Evolutionary conservation across 2,113 vertebrate genomes (phyloP).

Genomic region (Corvus cornix): DNA sequence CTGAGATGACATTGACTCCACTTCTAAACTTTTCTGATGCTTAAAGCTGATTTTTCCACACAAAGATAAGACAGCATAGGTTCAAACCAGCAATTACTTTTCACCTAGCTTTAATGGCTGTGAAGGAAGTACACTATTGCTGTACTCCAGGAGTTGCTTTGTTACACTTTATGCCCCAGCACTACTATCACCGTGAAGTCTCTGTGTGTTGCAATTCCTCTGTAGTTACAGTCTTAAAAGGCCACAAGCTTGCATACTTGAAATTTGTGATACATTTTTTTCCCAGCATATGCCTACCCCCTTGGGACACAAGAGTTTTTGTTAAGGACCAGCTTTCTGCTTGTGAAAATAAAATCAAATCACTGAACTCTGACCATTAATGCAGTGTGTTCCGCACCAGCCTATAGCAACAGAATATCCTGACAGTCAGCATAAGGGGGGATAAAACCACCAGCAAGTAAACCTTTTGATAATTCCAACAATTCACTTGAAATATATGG

Average conservation of each 20-base stretch:
- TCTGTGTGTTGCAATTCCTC: neutral
- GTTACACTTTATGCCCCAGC: neutral
- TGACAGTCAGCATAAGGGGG: neutral
- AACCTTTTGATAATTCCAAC: neutral
- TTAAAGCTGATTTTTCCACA: neutral
- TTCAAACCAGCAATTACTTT: neutral
- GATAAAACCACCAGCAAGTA: neutral
- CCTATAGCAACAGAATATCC: neutral
- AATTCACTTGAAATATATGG: neutral
- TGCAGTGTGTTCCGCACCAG: neutral
- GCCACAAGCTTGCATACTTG: neutral
- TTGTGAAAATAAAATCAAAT: conserved; percentile 28
- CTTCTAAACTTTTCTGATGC: neutral
- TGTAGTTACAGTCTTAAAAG: neutral
- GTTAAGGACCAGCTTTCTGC: neutral
- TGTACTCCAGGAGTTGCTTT: neutral
- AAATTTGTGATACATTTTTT: conserved; percentile 4
- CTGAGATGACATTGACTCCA: neutral
- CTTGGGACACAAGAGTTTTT: neutral
- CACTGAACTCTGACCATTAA: conserved; percentile 19
- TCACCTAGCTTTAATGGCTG: neutral
- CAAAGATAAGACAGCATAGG: neutral
- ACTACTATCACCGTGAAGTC: neutral
- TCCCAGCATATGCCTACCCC: neutral
- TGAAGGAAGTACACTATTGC: neutral